phyloP scores from a whole-genome alignment of 1,140 invertebrate genomes.

The Zaprionus capensis region DNA sequence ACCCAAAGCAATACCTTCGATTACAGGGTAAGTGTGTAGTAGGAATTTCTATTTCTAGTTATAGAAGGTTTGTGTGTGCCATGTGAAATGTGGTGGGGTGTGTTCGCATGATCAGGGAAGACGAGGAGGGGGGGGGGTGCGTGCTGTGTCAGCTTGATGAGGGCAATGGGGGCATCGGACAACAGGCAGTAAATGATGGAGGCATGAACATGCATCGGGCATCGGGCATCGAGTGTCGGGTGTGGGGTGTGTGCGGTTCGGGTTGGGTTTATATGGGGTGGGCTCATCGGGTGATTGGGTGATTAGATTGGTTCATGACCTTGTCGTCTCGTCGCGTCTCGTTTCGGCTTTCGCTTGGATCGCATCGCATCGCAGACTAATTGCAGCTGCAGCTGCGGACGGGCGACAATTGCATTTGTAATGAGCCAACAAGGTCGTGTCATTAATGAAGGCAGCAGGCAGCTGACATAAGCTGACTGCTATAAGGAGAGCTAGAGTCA shows the following conservation, averaged over 20 bases:
- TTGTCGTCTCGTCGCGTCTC: constrained; percentile 11
- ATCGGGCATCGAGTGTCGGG: background rate
- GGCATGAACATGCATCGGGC: background rate
- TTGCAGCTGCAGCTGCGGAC: constrained; percentile 26
- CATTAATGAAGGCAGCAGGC: constrained; percentile 31
- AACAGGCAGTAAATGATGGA: background rate
- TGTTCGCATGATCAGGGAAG: background rate
- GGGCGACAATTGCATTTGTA: constrained; percentile 48
- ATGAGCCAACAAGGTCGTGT: constrained; percentile 42
- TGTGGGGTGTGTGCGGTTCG: background rate
- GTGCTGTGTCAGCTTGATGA: background rate
- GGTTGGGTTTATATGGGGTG: background rate
- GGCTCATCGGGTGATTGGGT: constrained; percentile 7
- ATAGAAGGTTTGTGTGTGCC: background rate
- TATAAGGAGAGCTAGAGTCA: constrained; percentile 1
- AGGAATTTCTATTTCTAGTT: background rate
- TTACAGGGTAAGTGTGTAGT: background rate
- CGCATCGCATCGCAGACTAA: constrained; percentile 36
- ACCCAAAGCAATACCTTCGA: background rate
- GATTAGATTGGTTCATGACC: constrained; percentile 51
- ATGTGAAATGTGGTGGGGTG: background rate
- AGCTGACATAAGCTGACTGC: constrained; percentile 37
- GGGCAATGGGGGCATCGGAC: constrained; percentile 13
- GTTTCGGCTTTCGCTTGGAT: constrained; percentile 6
- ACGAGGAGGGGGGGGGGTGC: background rate